A percentile compares a stretch with the other conserved stretches of the same genome.
These are phyloP conservation scores for Thelaira solivaga DNA, from an alignment of 2,888 invertebrate species.

Conservation along the genomic window DNA sequence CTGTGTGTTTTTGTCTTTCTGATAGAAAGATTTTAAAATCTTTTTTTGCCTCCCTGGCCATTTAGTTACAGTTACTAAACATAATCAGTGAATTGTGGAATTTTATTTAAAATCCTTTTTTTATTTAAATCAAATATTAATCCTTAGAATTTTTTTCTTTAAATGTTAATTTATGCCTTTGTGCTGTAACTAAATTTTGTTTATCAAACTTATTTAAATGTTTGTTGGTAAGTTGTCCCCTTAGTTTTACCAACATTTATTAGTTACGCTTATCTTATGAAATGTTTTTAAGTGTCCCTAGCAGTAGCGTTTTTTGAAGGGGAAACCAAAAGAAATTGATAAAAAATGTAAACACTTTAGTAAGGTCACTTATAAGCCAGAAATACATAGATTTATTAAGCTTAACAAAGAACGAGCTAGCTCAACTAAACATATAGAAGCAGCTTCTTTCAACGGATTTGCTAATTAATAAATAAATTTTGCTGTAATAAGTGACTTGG, in stretches of 20 bases:
- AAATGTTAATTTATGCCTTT: constrained; percentile 42
- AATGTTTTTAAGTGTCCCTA: no score
- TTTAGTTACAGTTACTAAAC: background rate
- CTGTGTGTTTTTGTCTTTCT: constrained; percentile 6
- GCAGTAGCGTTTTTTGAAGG: no score
- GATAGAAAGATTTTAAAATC: constrained; percentile 29
- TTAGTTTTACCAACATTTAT: constrained; percentile 51
- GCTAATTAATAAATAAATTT: no score
- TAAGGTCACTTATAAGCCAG: no score
- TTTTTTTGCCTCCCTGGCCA: background rate
- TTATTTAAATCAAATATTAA: background rate
- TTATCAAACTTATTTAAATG: background rate
- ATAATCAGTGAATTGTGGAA: constrained; percentile 18
- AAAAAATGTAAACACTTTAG: no score
- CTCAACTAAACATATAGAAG: no score
- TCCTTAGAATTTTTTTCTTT: background rate
- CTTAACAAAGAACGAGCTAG: no score
- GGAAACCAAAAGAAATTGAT: no score
- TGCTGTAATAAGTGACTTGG: no score
- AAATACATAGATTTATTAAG: no score
- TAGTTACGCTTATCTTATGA: constrained; percentile 61
- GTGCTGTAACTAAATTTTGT: constrained; percentile 14
- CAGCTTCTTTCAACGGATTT: no score
- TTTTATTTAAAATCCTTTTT: constrained; percentile 11
- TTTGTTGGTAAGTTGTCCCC: background rate